phyloP scores from a whole-genome alignment of 2,113 vertebrate genomes.

The Chloebia gouldiae region DNA sequence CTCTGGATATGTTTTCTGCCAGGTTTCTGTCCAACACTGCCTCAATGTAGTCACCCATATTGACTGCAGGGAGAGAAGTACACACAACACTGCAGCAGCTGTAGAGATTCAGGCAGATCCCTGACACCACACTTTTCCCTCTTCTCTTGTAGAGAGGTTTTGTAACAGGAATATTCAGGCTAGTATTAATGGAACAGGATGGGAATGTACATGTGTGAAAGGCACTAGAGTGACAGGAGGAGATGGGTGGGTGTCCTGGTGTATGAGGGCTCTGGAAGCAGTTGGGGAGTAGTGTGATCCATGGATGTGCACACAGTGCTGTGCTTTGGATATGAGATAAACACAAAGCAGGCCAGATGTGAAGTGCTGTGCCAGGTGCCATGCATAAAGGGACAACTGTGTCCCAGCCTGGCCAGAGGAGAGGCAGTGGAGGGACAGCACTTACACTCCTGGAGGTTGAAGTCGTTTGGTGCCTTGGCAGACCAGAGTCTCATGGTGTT shows the following conservation, averaged over 20 bases:
- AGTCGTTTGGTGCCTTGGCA: conserved; percentile 87
- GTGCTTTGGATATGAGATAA: background rate
- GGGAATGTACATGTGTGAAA: background rate
- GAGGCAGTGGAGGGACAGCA: background rate
- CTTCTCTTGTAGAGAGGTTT: background rate
- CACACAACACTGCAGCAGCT: background rate
- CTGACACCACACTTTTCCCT: background rate
- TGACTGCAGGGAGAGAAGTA: conserved; percentile 72
- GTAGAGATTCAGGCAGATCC: background rate
- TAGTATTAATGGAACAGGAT: background rate
- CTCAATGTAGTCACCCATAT: conserved; percentile 85
- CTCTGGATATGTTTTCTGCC: conserved; percentile 89
- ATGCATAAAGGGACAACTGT: background rate
- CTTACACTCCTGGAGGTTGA: conserved; percentile 87
- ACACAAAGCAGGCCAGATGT: background rate
- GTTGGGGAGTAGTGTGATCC: background rate
- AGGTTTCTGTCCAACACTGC: conserved; percentile 87
- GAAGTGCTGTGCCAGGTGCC: background rate
- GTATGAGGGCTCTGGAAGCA: background rate
- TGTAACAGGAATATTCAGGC: background rate
- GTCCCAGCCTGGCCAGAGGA: background rate
- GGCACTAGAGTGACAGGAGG: background rate
- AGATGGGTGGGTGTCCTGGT: background rate
- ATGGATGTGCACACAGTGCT: background rate
- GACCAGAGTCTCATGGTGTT: conserved; percentile 92